Conservation (phyloP, 2,113 vertebrate species). For the Lasiurus cinereus region DNA sequence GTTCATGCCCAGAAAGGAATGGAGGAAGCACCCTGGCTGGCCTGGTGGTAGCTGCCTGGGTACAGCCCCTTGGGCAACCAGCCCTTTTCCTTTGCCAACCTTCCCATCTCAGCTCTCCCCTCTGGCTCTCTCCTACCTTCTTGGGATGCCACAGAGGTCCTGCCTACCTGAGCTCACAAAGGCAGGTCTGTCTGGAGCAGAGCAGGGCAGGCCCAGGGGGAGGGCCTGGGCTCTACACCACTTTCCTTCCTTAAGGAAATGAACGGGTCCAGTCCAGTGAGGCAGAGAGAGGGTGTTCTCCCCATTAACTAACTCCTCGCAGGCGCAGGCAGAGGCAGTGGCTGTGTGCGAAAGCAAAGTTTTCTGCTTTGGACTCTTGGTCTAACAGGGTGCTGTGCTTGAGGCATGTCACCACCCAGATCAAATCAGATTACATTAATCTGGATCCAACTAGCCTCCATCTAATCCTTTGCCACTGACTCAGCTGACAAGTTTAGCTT, state of each 20-base stretch:
- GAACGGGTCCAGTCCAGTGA: neutral
- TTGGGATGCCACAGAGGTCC: conserved; percentile 13
- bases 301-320: neutral
- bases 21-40: neutral
- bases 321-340: neutral
- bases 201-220: neutral
- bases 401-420: neutral
- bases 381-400: neutral
- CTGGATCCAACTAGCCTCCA: neutral
- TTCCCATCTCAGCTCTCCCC: neutral
- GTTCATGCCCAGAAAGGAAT: neutral
- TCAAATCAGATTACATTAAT: neutral
- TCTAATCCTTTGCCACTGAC: neutral
- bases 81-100: neutral
- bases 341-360: neutral
- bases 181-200: conserved; percentile 32
- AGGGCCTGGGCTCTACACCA: neutral
- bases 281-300: neutral
- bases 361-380: neutral
- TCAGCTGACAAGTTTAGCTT: neutral
- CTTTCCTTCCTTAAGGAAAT: conserved; percentile 20
- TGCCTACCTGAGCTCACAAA: conserved; percentile 59
- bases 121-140: conserved; percentile 38
- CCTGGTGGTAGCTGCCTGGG: neutral
- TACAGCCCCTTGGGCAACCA: neutral